Conservation (phyloP, 2,888 invertebrate species). For the Acronicta aceris region DNA sequence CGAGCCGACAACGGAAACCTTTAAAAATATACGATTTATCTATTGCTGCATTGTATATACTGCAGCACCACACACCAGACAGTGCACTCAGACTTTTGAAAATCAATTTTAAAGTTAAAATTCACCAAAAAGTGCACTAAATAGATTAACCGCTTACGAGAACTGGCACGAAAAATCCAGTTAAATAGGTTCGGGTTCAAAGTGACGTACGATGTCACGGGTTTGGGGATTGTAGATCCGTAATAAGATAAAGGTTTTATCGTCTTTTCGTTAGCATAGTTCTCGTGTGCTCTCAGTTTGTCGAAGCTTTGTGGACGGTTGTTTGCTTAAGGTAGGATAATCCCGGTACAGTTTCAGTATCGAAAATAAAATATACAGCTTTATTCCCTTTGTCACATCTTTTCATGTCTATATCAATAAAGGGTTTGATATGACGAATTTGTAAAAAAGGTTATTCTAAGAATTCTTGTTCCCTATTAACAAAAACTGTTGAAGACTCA, state of each 20-base stretch:
- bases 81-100: conserved; percentile 35
- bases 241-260: conserved; percentile 88
- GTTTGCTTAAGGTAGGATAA: conserved; percentile 83
- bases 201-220: conserved; percentile 59
- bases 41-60: conserved; percentile 42
- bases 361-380: conserved; percentile 69
- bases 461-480: background rate
- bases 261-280: conserved; percentile 86
- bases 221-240: conserved; percentile 67
- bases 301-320: conserved; percentile 76
- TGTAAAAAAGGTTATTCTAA: conserved; percentile 24
- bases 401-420: conserved; percentile 73
- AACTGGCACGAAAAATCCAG: conserved; percentile 36
- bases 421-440: conserved; percentile 58
- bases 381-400: conserved; percentile 64
- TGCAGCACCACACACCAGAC: conserved; percentile 26
- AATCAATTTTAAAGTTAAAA: conserved; percentile 29
- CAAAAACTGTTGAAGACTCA: too few relatives aligned
- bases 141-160: conserved; percentile 40
- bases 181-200: conserved; percentile 52
- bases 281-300: conserved; percentile 74
- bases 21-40: conserved; percentile 81
- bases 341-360: conserved; percentile 78
- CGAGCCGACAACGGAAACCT: conserved; percentile 83
- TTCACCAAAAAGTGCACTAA: conserved; percentile 31